A percentile compares a stretch with the other conserved stretches of the same genome.
Evolutionary conservation across 2,797 vertebrate genomes (phyloP).

Genomic region (Ceryle rudis): DNA sequence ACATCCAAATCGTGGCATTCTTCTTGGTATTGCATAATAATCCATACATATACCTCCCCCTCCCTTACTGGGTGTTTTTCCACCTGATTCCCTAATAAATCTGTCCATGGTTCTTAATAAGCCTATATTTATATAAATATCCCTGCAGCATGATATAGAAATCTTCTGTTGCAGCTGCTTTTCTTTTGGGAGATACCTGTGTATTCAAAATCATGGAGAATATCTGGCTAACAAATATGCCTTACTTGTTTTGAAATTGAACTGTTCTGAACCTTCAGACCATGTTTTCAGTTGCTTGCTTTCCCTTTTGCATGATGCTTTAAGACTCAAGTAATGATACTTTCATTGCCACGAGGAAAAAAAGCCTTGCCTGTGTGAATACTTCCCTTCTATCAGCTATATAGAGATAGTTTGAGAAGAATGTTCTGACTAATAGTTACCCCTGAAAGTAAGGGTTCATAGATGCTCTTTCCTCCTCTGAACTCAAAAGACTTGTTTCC

Average conservation of each 20-base stretch:
- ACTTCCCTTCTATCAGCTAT: background rate
- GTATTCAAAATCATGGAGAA: background rate
- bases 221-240: background rate
- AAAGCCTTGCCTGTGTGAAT: background rate
- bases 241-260: background rate
- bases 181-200: background rate
- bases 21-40: background rate
- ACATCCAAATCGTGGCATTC: background rate
- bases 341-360: background rate
- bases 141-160: background rate
- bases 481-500: rapidly evolving
- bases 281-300: background rate
- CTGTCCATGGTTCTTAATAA: background rate
- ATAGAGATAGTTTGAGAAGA: background rate
- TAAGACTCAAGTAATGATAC: background rate
- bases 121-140: background rate
- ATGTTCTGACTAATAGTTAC: background rate
- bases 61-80: background rate
- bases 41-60: too few species aligned
- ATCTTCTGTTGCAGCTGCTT: background rate
- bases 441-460: background rate
- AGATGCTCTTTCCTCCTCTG: background rate
- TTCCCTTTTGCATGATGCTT: background rate
- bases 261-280: background rate
- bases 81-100: background rate